Conservation (phyloP, 2,113 vertebrate genomes). For the Indicator maculatus region DNA sequence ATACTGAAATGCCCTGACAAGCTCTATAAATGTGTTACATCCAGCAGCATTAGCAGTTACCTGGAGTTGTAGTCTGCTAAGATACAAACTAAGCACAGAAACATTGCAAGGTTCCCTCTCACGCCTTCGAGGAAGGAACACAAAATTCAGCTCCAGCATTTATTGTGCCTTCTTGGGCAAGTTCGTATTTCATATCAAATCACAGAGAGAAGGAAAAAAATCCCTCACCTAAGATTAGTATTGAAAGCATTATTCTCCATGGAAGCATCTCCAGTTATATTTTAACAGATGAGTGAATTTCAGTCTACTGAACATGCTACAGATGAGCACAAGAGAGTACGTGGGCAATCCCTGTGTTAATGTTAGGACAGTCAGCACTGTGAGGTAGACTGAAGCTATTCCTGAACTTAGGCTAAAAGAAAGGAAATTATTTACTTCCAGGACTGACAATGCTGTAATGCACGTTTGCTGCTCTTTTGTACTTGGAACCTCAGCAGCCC, state of each 20-base stretch:
- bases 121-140: background rate
- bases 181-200: background rate
- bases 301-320: background rate
- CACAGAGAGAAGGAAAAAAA: background rate
- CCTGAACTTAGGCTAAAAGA: background rate
- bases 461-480: background rate
- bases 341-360: background rate
- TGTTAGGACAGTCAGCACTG: background rate
- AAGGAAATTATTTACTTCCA: background rate
- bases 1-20: background rate
- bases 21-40: background rate
- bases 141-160: background rate
- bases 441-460: background rate
- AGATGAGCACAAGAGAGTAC: background rate
- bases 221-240: background rate
- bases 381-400: background rate
- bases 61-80: background rate
- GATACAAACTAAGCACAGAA: background rate
- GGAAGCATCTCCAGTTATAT: background rate
- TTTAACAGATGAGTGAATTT: background rate
- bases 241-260: background rate
- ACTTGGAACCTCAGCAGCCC: background rate
- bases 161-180: background rate
- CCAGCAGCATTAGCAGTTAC: background rate
- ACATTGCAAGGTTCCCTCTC: background rate